Evolutionary conservation across 2,888 invertebrate genomes (phyloP).

Genomic region (Tillus elongatus): DNA sequence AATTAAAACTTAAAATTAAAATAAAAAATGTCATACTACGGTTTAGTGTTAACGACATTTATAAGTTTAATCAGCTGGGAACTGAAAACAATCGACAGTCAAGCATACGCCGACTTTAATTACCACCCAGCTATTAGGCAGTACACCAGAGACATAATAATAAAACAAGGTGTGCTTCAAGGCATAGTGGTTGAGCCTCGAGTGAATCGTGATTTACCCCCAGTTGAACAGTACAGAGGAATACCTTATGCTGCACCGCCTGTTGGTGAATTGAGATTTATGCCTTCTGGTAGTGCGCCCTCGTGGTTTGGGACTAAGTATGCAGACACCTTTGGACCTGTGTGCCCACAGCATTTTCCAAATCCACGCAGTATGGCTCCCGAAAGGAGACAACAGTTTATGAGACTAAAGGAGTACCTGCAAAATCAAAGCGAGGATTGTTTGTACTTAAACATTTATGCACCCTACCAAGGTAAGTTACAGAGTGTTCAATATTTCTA

Average conservation of each 20-base stretch:
- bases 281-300: constrained; percentile 59
- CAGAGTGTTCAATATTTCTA: background rate
- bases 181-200: constrained; percentile 59
- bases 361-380: constrained; percentile 54
- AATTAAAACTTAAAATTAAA: too few species aligned
- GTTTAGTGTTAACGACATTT: too few species aligned
- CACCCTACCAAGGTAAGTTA: constrained; percentile 73
- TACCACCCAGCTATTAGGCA: constrained; percentile 17
- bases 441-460: constrained; percentile 84
- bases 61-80: too few species aligned
- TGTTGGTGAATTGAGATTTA: constrained; percentile 53
- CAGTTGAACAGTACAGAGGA: constrained; percentile 67
- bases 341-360: constrained; percentile 79
- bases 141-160: constrained; percentile 32
- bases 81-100: too few species aligned
- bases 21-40: too few species aligned
- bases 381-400: constrained; percentile 62
- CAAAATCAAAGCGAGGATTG: constrained; percentile 76
- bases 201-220: constrained; percentile 51
- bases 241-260: constrained; percentile 78
- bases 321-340: constrained; percentile 65
- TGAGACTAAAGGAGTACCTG: constrained; percentile 61
- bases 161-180: constrained; percentile 59
- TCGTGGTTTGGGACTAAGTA: constrained; percentile 67
- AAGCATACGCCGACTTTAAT: constrained; percentile 9